Conservation (phyloP, 2,113 vertebrate genomes). For the Psittacula cyanocephala region DNA sequence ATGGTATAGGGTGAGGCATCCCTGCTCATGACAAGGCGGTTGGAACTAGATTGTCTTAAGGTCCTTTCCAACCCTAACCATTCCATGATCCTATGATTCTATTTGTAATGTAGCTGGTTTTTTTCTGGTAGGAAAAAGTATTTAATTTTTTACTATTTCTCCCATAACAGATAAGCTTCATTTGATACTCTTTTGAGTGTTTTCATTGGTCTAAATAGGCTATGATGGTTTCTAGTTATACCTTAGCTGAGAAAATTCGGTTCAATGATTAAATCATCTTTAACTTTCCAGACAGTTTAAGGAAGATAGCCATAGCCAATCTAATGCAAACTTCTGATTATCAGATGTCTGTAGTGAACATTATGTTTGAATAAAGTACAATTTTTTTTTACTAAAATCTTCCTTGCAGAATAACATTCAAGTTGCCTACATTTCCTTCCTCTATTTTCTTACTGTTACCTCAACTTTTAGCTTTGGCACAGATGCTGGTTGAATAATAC, state of each 20-base stretch:
- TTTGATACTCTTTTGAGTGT: background rate
- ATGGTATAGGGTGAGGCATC: background rate
- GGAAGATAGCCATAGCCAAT: background rate
- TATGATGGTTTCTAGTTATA: background rate
- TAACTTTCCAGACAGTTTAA: background rate
- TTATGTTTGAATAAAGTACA: background rate
- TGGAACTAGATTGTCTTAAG: background rate
- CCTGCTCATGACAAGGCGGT: background rate
- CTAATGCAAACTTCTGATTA: background rate
- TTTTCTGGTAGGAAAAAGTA: background rate
- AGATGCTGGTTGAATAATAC: background rate
- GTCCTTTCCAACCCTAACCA: background rate
- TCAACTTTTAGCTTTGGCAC: background rate
- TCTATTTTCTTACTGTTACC: background rate
- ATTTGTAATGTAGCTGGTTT: background rate
- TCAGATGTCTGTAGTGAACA: background rate
- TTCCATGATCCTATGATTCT: background rate
- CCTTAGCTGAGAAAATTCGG: background rate
- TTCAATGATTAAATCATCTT: background rate
- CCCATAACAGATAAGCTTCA: background rate
- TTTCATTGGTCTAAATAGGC: background rate
- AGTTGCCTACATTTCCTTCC: background rate
- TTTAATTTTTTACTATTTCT: background rate
- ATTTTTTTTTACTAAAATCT: background rate
- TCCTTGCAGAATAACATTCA: background rate